Evolutionary conservation across 2,888 invertebrate species (phyloP), one percentile per base, ranked within the genome.

Genomic region (Rhogogaster chlorosoma): DNA sequence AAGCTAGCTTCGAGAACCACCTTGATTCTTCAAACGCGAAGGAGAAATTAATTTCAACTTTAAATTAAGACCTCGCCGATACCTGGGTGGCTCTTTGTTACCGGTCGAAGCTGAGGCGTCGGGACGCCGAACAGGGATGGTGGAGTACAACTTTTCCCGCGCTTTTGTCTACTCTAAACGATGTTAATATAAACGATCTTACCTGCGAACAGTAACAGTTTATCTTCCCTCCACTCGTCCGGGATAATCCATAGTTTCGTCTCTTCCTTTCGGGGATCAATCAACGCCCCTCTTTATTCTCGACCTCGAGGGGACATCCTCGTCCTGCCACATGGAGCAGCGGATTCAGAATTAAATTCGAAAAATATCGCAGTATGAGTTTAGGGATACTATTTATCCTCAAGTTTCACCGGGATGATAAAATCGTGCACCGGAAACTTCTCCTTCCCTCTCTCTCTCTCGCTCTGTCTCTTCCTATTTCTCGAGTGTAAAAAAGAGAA

Each of bases 41-140:
- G 90, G 89, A 91, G 92, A 93, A 93, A 93, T 93, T 93, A 93
- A 93, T 93, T 93, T 93, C 89, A 93, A 93, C 91, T 93, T 93
- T 93, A 93, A 93, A 93, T 93, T 93, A 93, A 93, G 92, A 93
- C 92, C 90, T 67, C 90, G 88, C 90, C 91, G 91, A 93, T 93
- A 93, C 91, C 91, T 91, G 91, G 91, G 89, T 89, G 89, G 90
- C 85, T 91, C 92, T 93, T 93, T 93, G 93, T 93, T 91, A 91
- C 89, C 88, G 73, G 38, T 86, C 88, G 84, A 87, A 88, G 87
- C 64, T 32, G 86, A 86, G 84, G 87, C 87, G 88, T 85, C 71
- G 84, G 78, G 83, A 86, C 86, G 87, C 86, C 80, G 80, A 61
- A 61, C 36, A 22, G 57, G 22, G 78, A 53, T 61, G 61, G 5